Percentiles rank a stretch among this genome's conserved stretches.
These are phyloP conservation scores for Rhagium mordax DNA, from an alignment of 2,888 invertebrate genomes.

Conservation along the genomic window DNA sequence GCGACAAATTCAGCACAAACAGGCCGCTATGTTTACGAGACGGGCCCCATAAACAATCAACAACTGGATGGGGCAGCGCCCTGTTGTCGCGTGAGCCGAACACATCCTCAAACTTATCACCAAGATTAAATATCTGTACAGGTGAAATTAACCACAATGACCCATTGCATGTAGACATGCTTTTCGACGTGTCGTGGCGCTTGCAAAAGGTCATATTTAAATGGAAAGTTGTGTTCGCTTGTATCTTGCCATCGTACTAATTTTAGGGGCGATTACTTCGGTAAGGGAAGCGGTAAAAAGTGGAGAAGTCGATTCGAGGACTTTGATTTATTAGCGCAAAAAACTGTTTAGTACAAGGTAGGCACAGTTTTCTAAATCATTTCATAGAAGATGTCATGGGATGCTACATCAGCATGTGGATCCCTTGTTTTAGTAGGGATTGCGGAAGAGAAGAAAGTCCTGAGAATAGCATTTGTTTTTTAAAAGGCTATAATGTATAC, in stretches of 20 bases:
- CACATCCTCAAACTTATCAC: slow-evolving; percentile 57
- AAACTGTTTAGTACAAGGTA: not conserved
- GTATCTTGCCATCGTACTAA: slow-evolving; percentile 31
- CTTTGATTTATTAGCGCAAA: not conserved
- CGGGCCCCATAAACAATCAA: slow-evolving; percentile 61
- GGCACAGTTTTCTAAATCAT: not conserved
- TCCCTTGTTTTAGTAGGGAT: too few species aligned
- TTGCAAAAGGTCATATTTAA: slow-evolving; percentile 36
- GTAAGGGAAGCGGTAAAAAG: slow-evolving; percentile 27
- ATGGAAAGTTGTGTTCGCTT: slow-evolving; percentile 35
- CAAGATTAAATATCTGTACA: slow-evolving; percentile 56
- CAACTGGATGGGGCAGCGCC: slow-evolving; percentile 61
- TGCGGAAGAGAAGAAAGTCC: too few species aligned
- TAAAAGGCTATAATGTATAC: too few species aligned
- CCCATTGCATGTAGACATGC: slow-evolving; percentile 53
- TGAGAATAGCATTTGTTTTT: too few species aligned
- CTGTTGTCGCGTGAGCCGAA: slow-evolving; percentile 64
- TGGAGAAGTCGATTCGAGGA: slow-evolving; percentile 14
- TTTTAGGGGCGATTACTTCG: slow-evolving; percentile 13
- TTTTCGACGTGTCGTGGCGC: slow-evolving; percentile 30
- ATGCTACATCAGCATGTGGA: too few species aligned
- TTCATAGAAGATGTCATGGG: too few species aligned
- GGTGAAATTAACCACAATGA: slow-evolving; percentile 54
- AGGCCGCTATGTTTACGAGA: slow-evolving; percentile 65
- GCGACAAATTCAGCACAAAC: slow-evolving; percentile 67